A percentile compares a stretch with the other conserved stretches of the same genome.
Evolutionary conservation across 2,113 vertebrate species (phyloP).

Genomic region (Pimephales promelas): DNA sequence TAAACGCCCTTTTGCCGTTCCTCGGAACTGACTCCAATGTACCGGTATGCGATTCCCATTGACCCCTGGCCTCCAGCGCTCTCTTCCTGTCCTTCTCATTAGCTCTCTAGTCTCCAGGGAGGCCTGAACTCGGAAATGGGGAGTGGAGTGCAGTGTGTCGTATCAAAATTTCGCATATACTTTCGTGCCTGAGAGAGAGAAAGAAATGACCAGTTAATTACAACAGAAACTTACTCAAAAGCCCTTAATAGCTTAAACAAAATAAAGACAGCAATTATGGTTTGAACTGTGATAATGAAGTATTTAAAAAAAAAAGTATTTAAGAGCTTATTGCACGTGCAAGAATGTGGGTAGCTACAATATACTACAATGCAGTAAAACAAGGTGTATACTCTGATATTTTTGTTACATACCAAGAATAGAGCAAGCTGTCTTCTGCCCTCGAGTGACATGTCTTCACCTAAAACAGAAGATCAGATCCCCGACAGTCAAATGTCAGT

Average conservation of each 20-base stretch:
- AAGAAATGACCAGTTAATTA: not conserved
- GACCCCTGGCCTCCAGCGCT: not conserved
- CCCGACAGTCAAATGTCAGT: not conserved
- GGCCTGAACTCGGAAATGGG: conserved; percentile 81
- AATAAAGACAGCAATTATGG: too few relatives aligned
- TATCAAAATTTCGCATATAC: conserved; percentile 87
- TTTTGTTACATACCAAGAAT: conserved; percentile 78
- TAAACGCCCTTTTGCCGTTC: not conserved
- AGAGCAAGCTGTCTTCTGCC: conserved; percentile 82
- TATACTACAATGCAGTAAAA: too few relatives aligned
- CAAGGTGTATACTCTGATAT: not conserved
- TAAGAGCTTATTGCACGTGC: too few relatives aligned
- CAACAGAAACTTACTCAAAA: too few relatives aligned
- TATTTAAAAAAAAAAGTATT: too few relatives aligned
- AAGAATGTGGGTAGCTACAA: too few relatives aligned
- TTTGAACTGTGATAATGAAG: too few relatives aligned
- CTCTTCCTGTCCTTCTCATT: not conserved
- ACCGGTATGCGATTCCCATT: conserved; percentile 23
- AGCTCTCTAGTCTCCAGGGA: conserved; percentile 78
- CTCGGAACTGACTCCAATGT: not conserved
- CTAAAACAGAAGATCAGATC: conserved; percentile 63
- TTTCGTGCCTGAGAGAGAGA: conserved; percentile 81
- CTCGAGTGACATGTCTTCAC: conserved; percentile 84
- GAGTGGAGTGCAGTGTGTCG: conserved; percentile 88
- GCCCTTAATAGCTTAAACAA: too few relatives aligned